phyloP scores from a whole-genome alignment of 2,797 vertebrate species.

The Jordanella pulchra region DNA sequence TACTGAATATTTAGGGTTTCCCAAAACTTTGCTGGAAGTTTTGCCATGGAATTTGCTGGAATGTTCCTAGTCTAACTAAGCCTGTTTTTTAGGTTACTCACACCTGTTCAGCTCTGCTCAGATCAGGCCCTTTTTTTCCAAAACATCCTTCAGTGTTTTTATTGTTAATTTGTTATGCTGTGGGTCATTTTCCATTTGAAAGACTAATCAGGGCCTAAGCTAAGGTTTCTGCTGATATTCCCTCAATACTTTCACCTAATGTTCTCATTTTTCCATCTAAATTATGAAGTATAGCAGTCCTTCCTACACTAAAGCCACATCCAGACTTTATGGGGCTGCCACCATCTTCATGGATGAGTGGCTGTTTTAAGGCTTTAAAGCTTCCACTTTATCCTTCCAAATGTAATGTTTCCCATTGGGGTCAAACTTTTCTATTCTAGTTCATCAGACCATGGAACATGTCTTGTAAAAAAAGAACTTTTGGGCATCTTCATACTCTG shows the following conservation, averaged over 20 bases:
- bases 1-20: too few relatives aligned
- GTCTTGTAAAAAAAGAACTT: background rate
- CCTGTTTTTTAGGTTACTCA: too few relatives aligned
- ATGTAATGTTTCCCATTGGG: background rate
- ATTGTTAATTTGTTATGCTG: background rate
- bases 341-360: background rate
- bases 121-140: background rate
- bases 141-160: background rate
- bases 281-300: background rate
- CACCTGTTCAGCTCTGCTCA: background rate
- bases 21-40: too few relatives aligned
- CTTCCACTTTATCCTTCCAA: background rate
- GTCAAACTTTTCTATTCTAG: background rate
- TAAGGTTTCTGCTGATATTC: background rate
- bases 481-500: background rate
- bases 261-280: too few relatives aligned
- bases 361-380: background rate
- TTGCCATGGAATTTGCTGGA: too few relatives aligned
- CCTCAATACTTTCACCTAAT: background rate
- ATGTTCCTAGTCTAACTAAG: too few relatives aligned
- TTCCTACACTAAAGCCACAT: background rate
- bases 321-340: background rate
- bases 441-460: background rate
- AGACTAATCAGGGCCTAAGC: background rate
- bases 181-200: background rate